phyloP scores from a whole-genome alignment of 2,888 invertebrate species.

The Xylota segnis region DNA sequence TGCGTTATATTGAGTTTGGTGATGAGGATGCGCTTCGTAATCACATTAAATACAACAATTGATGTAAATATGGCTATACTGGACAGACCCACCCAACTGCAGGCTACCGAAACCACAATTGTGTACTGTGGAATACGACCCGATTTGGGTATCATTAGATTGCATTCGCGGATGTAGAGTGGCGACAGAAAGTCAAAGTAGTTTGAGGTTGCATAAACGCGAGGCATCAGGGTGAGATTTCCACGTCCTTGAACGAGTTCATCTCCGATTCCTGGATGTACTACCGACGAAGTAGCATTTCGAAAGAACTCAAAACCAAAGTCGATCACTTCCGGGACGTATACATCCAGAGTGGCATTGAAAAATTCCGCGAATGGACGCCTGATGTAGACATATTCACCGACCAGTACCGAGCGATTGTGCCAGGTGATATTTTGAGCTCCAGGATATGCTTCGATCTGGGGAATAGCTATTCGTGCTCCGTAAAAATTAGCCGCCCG shows the following conservation, averaged over 20 bases:
- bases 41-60: slow-evolving; percentile 9
- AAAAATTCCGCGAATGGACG: slow-evolving; percentile 46
- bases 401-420: slow-evolving; percentile 15
- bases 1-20: slow-evolving; percentile 22
- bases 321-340: slow-evolving; percentile 1
- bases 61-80: slow-evolving; percentile 8
- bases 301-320: slow-evolving; percentile 59
- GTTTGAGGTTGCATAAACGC: slow-evolving; percentile 36
- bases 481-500: slow-evolving; percentile 52
- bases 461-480: slow-evolving; percentile 15
- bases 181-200: slow-evolving; percentile 62
- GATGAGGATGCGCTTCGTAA: slow-evolving; percentile 32
- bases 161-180: slow-evolving; percentile 33
- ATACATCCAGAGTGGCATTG: slow-evolving; percentile 43
- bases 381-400: slow-evolving; percentile 11
- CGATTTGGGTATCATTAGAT: slow-evolving; percentile 55
- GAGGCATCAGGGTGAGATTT: slow-evolving; percentile 16
- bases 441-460: slow-evolving; percentile 58
- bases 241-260: slow-evolving; percentile 42
- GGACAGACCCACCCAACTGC: slow-evolving; percentile 42
- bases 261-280: slow-evolving; percentile 52
- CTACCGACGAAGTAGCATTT: slow-evolving; percentile 37
- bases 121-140: slow-evolving; percentile 54
- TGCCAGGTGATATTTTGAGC: slow-evolving; percentile 44
- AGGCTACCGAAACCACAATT: slow-evolving; percentile 32